Conservation (phyloP, 2,113 vertebrate species). For the Cheilinus undulatus region DNA sequence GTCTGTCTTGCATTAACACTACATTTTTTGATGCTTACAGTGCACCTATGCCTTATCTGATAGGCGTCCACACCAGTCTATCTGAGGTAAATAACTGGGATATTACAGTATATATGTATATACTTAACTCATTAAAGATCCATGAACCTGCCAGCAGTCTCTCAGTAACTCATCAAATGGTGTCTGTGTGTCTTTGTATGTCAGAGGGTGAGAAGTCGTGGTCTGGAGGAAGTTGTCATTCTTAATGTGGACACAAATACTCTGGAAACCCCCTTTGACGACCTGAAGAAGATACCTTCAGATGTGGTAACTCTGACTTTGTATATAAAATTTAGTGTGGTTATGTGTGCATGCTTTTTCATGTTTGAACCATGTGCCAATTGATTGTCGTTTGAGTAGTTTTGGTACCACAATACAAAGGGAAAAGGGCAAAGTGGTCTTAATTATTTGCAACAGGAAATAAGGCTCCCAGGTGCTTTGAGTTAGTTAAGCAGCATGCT, state of each 20-base stretch:
- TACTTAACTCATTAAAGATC: neutral
- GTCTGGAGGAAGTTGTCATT: constrained; percentile 91
- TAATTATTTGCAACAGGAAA: no score
- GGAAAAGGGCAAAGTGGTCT: no score
- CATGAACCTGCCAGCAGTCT: neutral
- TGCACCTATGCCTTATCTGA: constrained; percentile 93
- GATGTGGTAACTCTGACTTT: constrained; percentile 84
- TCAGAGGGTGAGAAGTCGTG: constrained; percentile 85
- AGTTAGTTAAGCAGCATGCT: no score
- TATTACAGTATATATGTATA: neutral
- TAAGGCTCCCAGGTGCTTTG: no score
- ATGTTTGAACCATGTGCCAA: no score
- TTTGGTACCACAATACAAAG: no score
- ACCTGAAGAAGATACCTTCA: constrained; percentile 87
- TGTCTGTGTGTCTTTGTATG: constrained; percentile 2
- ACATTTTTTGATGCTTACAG: constrained; percentile 71
- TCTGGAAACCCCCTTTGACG: constrained; percentile 88
- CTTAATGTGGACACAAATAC: constrained; percentile 91
- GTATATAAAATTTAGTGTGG: neutral
- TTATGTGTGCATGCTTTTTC: neutral
- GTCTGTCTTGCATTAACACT: no score
- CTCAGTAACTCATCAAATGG: neutral
- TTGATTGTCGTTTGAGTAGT: no score
- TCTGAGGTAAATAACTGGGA: constrained; percentile 81
- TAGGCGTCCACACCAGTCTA: constrained; percentile 90